Evolutionary conservation across 23 tunicate genomes (phyloP), one percentile per base, ranked within the genome.

Genomic region (Ascidia mentula): DNA sequence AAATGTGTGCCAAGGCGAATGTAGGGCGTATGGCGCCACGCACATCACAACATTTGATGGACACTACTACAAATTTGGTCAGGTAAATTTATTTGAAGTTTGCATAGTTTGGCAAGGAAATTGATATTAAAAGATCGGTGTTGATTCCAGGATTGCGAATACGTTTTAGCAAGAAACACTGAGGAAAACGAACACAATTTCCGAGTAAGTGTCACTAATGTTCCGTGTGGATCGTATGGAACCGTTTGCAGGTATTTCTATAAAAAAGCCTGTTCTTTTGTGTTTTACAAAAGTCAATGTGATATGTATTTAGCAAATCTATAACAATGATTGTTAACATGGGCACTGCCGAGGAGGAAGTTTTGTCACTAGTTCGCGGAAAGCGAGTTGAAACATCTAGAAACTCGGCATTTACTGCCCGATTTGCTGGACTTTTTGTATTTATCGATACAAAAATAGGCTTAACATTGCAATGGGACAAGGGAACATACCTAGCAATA

Each of bases 381-480:
- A 96, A 91, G 38, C 86, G 88, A 35, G 96, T 96, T 1, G 95
- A 96, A 61, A 89, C 81, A 13, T 79, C 77, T n/a, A 80, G 95
- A 39, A 87, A 85, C 46, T 96, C 99, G 3, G 85, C 77, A 28
- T 96, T 91, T 69, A 74, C 87, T 4, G 88, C 87, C 15, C 74
- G 99, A 77, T 85, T 95, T 69, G 99, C 95, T 77, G 99, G 99
- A 13, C 80, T 96, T 13, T 96, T 82, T 69, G 90, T 96, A 28
- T 96, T 96, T 80, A 91, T 96, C 39, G 96, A 92, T 69, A 96
- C 99, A 4, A 77, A 81, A 69, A 84, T 96, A 72, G 99, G 99
- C 31, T 80, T 96, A 35, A 96, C 97, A 4, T 69, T 96, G 61
- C 99, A 96, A 37, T 96, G 99, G 99, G 99, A 96, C 90, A 96